Evolutionary conservation across 30 jellyfish, hydroid and myxozoan species (phyloP).

Genomic region (Pelagia noctiluca): DNA sequence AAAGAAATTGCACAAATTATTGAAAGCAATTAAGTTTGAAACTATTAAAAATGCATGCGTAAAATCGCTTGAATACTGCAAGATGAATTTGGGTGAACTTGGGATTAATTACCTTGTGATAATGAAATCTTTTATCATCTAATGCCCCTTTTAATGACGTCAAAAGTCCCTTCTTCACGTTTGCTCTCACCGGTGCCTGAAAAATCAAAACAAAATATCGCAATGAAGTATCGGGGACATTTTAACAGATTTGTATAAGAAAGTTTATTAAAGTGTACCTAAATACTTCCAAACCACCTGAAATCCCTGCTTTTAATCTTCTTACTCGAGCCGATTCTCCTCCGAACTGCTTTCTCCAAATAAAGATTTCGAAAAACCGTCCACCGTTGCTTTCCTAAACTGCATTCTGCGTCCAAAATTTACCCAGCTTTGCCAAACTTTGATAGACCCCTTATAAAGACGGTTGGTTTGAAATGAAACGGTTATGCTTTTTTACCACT

Average conservation of each 20-base stretch:
- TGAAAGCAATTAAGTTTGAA: no score
- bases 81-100: no score
- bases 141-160: constrained; percentile 68
- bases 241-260: background rate
- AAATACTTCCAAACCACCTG: background rate
- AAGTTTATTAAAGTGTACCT: background rate
- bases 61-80: no score
- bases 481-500: no score
- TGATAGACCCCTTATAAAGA: no score
- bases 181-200: constrained; percentile 91
- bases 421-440: no score
- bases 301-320: no score
- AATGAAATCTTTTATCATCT: constrained; percentile 87
- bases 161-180: constrained; percentile 83
- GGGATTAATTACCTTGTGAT: constrained; percentile 69
- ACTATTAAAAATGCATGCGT: no score
- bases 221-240: background rate
- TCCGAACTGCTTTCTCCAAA: no score
- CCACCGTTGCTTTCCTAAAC: background rate
- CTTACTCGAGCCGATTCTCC: no score
- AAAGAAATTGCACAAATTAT: background rate
- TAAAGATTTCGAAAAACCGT: background rate
- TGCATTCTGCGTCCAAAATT: no score
- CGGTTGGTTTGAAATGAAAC: no score
- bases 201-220: background rate